Base-by-base conservation (phyloP, 1,140 invertebrate genomes). In the Drosophila serrata region DNA sequence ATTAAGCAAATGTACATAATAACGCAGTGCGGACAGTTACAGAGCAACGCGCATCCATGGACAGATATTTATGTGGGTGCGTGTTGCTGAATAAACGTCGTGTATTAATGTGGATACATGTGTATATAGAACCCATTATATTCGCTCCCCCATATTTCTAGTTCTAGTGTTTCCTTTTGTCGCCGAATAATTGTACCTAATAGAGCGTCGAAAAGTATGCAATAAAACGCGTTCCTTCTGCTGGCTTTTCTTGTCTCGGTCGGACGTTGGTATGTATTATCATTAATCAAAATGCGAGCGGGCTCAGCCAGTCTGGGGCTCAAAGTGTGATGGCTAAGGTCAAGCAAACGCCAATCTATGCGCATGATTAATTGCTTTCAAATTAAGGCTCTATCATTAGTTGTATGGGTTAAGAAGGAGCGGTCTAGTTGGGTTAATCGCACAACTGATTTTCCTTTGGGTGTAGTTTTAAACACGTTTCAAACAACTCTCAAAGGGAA, bases 1-100 rank as follows among this genome's bases (percentile, higher is more conserved):
- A 85, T 86, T 85, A 85, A 86, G 82, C 82, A 81, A 85, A 85
- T 86, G 82, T 72, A 67, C 55, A 75, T 69, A 76, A 79, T 69
- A 76, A 53, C 57, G 55, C 58, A 73, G 29, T 15, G 24, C 58
- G 13, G 22, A 33, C 49, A 46, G 27, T 12, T 42, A 43, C 15
- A 48, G 48, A 31, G 48, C 48, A 31, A 17, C n/a, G 35, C 49
- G 33, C 35, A 73, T 29, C 56, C 37, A 63, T 24, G 37, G 51
- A 37, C 40, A 42, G 45, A 8, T 31, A 33, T 15, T 37, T 59
- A 24, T 60, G 46, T 72, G 68, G 33, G 49, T 67, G 62, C 39
- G 65, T 70, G 33, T 69, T 43, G 45, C 51, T 62, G n/a, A 46
- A 62, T 74, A 62, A 74, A 53, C 29, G 46, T 62, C 58, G 75